Percentiles rank a stretch among this genome's conserved stretches.
Evolutionary conservation across 2,888 invertebrate species (phyloP).

Genomic region (Caenorhabditis panamensis): DNA sequence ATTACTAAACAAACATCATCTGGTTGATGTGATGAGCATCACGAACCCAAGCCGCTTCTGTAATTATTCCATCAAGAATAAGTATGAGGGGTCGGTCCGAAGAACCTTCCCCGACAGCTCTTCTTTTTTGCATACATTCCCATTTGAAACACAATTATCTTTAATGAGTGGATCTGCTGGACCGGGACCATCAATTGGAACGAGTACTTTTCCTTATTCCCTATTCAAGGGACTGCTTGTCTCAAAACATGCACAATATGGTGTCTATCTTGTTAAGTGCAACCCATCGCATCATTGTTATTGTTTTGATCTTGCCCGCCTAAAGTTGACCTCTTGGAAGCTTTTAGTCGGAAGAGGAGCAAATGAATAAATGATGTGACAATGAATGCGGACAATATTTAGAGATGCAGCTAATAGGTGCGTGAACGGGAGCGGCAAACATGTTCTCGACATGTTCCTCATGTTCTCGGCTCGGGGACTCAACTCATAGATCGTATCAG

Average conservation of each 20-base stretch:
- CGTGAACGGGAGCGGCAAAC: conserved; percentile 29
- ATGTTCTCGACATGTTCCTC: conserved; percentile 4
- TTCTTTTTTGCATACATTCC: not conserved
- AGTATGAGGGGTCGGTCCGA: not conserved
- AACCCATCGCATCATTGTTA: conserved; percentile 18
- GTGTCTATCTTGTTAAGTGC: conserved; percentile 22
- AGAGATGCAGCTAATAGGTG: conserved; percentile 61
- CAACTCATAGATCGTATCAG: conserved; percentile 39
- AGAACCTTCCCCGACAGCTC: conserved; percentile 25
- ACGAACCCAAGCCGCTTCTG: conserved; percentile 20
- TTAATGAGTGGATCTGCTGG: conserved; percentile 31
- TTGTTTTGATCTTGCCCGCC: conserved; percentile 53
- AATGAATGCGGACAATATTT: conserved; percentile 56
- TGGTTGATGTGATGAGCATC: conserved; percentile 43
- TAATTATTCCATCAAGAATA: conserved; percentile 52
- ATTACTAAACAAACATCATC: conserved; percentile 61
- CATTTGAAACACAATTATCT: conserved; percentile 47
- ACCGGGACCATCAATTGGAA: conserved; percentile 26
- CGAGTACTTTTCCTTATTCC: conserved; percentile 14
- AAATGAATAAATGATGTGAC: conserved; percentile 55
- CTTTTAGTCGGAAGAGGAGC: conserved; percentile 47
- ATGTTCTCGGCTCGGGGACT: conserved; percentile 1
- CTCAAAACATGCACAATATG: conserved; percentile 31
- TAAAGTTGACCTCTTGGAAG: conserved; percentile 45
- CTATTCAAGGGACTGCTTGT: not conserved